A percentile compares a stretch with the other conserved stretches of the same genome.
These are phyloP conservation scores for Microctenopoma stevenorrisi DNA, from an alignment of 2,797 vertebrate species.

Conservation along the genomic window DNA sequence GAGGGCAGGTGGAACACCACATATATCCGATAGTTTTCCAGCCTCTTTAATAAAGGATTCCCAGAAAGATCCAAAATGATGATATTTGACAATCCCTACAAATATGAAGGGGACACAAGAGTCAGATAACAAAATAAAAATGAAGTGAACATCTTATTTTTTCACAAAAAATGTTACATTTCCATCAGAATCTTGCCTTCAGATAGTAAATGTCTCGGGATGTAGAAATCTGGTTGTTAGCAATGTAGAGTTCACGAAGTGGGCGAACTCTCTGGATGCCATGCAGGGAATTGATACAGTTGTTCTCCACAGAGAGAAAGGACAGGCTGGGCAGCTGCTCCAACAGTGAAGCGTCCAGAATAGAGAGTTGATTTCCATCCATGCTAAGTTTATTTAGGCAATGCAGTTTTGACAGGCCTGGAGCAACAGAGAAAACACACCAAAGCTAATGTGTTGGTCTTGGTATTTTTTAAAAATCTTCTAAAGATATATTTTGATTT, in stretches of 20 bases:
- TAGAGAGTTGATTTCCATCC: conserved; percentile 86
- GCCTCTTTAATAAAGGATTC: conserved; percentile 85
- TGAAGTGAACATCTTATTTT: not conserved
- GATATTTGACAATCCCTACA: conserved; percentile 85
- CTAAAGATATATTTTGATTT: not conserved
- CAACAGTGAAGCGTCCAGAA: conserved; percentile 80
- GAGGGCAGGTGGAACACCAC: conserved; percentile 88
- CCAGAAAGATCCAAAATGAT: conserved; percentile 88
- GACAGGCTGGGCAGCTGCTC: conserved; percentile 85
- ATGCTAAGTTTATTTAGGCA: conserved; percentile 84
- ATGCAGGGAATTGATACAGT: conserved; percentile 84
- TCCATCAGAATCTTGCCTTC: conserved; percentile 79
- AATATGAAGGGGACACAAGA: not conserved
- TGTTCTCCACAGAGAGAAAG: conserved; percentile 89
- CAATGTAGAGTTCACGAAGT: conserved; percentile 87
- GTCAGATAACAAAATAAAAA: not conserved
- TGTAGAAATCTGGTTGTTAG: conserved; percentile 86
- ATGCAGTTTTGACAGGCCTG: conserved; percentile 85
- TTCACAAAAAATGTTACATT: not conserved
- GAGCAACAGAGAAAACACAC: conserved; percentile 19
- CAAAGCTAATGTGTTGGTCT: not conserved
- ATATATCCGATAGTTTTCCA: conserved; percentile 89
- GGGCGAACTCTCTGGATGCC: conserved; percentile 83
- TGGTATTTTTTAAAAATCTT: not conserved
- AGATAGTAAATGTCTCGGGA: conserved; percentile 88